Evolutionary conservation across 2,113 vertebrate species (phyloP).

Genomic region (Campylorhamphus procurvoides): DNA sequence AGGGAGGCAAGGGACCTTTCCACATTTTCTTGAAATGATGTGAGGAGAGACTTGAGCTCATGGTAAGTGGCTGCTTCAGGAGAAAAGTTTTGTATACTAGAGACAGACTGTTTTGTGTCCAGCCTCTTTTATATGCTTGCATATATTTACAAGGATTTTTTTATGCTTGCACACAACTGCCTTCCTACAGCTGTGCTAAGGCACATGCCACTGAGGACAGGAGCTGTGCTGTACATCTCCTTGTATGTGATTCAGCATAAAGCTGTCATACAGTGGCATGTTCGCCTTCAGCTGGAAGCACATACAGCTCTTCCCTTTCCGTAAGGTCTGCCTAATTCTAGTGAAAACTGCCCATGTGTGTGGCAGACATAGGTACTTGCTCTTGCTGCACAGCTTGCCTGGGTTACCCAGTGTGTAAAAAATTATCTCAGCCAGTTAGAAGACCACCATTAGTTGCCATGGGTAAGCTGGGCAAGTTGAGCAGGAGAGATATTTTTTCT

Average conservation of each 20-base stretch:
- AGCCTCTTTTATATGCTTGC: neutral
- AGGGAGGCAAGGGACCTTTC: neutral
- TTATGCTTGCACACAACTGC: neutral
- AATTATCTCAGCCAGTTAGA: neutral
- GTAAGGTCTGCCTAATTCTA: neutral
- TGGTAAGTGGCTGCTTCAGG: neutral
- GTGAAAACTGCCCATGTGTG: neutral
- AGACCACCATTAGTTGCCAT: neutral
- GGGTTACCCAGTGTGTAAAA: neutral
- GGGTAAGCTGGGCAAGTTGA: accelerated
- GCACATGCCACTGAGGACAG: accelerated
- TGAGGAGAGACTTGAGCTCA: accelerated
- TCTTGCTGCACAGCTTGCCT: neutral
- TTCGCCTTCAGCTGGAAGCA: neutral
- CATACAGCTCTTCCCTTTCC: neutral
- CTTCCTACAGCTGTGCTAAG: neutral
- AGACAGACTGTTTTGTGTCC: neutral
- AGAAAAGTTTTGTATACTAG: neutral
- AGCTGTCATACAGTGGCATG: neutral
- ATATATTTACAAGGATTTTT: neutral
- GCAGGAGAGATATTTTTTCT: neutral
- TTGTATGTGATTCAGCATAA: neutral
- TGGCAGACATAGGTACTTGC: neutral
- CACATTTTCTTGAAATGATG: neutral
- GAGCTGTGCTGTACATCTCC: neutral